These are phyloP conservation scores for Enteromius argenteus DNA, from an alignment of 2,797 vertebrate genomes.

Conservation along the genomic window DNA sequence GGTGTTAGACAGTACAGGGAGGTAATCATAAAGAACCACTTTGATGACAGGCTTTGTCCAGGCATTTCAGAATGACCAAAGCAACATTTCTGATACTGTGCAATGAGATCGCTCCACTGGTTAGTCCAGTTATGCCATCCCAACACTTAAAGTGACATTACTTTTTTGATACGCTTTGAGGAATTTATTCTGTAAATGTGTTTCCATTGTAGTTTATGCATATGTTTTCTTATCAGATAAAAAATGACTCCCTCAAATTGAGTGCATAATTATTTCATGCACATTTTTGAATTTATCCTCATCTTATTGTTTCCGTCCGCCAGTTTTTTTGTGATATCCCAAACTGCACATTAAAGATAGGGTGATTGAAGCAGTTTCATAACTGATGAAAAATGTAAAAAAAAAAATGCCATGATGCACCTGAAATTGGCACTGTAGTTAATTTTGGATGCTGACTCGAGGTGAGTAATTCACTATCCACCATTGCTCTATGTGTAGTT, in stretches of 20 bases:
- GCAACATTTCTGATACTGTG: not conserved
- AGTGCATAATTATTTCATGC: no score
- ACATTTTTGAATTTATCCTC: not conserved
- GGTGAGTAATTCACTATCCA: not conserved
- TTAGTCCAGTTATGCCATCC: not conserved
- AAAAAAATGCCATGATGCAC: no score
- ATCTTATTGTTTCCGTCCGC: not conserved
- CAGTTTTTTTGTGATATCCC: not conserved
- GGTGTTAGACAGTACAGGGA: not conserved
- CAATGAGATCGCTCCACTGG: not conserved
- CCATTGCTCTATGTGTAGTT: not conserved
- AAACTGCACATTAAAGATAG: not conserved
- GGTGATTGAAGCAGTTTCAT: not conserved
- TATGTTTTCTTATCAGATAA: not conserved
- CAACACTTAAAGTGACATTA: not conserved
- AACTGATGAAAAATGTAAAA: not conserved
- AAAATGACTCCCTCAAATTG: no score
- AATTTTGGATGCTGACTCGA: not conserved
- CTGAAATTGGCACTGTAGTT: not conserved
- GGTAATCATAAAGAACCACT: not conserved
- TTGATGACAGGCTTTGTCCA: not conserved
- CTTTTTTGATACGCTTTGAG: not conserved
- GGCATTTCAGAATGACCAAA: not conserved
- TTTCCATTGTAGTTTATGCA: not conserved
- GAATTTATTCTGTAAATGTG: not conserved